These are phyloP conservation scores for Leptoteleia sp. DNA, from an alignment of 1,140 invertebrate species.

Conservation along the genomic window DNA sequence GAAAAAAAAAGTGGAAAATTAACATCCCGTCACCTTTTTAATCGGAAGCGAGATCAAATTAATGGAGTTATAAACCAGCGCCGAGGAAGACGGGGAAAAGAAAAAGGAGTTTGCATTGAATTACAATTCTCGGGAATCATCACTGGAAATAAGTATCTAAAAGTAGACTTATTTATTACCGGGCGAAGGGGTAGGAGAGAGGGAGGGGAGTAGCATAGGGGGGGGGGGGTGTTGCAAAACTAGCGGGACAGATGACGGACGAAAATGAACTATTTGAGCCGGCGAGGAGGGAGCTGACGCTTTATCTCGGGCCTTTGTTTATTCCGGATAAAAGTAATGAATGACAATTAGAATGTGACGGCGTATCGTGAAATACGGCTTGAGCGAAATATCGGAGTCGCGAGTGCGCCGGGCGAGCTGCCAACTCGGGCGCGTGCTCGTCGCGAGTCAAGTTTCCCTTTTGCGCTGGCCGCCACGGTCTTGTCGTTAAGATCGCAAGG, in stretches of 20 bases:
- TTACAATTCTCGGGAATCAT: neutral
- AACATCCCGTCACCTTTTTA: too few species aligned
- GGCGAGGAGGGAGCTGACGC: too few species aligned
- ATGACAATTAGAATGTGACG: conserved; percentile 48
- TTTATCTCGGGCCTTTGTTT: too few species aligned
- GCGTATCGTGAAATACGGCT: conserved; percentile 11
- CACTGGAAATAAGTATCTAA: conserved; percentile 1
- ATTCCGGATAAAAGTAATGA: conserved; percentile 51
- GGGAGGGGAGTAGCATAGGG: too few species aligned
- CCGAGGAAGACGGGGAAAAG: too few species aligned
- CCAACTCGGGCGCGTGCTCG: conserved; percentile 66
- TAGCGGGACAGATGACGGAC: too few species aligned
- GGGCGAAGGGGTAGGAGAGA: too few species aligned
- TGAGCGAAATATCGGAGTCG: conserved; percentile 35
- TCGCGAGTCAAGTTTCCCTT: conserved; percentile 57
- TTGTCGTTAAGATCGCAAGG: conserved; percentile 38
- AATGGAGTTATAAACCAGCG: too few species aligned
- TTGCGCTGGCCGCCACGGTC: conserved; percentile 44
- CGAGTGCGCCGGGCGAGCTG: conserved; percentile 65
- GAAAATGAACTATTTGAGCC: too few species aligned
- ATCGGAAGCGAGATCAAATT: too few species aligned
- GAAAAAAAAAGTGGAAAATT: too few species aligned
- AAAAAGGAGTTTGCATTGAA: neutral
- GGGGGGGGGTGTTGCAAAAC: too few species aligned
- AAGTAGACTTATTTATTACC: conserved; percentile 7